These are phyloP conservation scores for Oscheius sp. DNA, from an alignment of 2,888 invertebrate species.

Conservation along the genomic window DNA sequence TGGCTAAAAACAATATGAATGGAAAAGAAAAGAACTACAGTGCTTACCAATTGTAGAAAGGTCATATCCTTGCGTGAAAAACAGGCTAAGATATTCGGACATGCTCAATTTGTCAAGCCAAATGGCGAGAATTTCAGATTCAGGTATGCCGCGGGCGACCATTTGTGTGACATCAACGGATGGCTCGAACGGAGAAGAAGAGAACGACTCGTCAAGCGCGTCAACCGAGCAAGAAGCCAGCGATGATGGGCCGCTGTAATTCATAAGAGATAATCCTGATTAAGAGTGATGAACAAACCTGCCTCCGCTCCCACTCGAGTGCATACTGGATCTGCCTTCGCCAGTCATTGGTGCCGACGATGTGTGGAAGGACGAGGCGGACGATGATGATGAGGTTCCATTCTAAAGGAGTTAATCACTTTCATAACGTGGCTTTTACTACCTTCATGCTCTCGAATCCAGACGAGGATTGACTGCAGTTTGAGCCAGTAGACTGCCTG, in stretches of 20 bases:
- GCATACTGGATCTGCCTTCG: constrained; percentile 32
- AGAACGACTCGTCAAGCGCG: constrained; percentile 79
- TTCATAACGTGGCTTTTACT: not conserved
- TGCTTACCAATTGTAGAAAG: constrained; percentile 84
- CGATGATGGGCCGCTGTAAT: constrained; percentile 48
- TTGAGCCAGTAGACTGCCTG: constrained; percentile 52
- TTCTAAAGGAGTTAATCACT: constrained; percentile 25
- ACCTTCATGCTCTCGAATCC: constrained; percentile 65
- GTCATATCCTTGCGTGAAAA: constrained; percentile 93
- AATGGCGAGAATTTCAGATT: constrained; percentile 89
- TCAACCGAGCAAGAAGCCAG: constrained; percentile 76
- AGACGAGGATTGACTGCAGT: constrained; percentile 56
- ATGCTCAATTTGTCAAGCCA: constrained; percentile 94
- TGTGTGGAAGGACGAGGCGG: constrained; percentile 37
- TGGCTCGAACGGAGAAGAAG: constrained; percentile 41
- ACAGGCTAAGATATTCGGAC: constrained; percentile 92
- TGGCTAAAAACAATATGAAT: constrained; percentile 77
- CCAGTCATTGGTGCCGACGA: constrained; percentile 32
- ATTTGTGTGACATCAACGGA: constrained; percentile 75
- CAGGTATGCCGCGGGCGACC: constrained; percentile 81
- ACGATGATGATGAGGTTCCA: constrained; percentile 44
- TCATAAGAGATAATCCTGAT: not conserved
- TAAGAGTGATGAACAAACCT: constrained; percentile 7
- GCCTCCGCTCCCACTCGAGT: constrained; percentile 41
- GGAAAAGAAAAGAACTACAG: not conserved